Evolutionary conservation across 2,113 vertebrate species (phyloP).

Genomic region (Zingel zingel): DNA sequence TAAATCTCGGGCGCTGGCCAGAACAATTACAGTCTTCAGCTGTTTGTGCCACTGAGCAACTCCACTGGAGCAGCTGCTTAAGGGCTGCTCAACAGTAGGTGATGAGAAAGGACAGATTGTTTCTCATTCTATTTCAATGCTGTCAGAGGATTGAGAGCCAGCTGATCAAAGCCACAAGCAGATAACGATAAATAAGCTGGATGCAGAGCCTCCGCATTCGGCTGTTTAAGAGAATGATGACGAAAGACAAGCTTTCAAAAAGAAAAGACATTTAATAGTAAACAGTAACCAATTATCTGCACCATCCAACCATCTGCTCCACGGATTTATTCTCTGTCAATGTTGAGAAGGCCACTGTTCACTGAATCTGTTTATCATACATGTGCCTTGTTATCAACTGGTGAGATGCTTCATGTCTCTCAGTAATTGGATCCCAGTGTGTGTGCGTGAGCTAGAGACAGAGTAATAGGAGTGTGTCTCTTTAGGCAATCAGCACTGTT

Average conservation of each 20-base stretch:
- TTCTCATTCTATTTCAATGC: conserved; percentile 52
- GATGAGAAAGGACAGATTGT: conserved; percentile 40
- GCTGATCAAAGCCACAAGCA: conserved; percentile 61
- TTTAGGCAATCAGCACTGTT: conserved; percentile 28
- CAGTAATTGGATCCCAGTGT: conserved; percentile 71
- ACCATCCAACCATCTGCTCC: conserved; percentile 59
- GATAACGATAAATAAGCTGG: conserved; percentile 51
- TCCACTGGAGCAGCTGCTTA: conserved; percentile 36
- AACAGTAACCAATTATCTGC: conserved; percentile 66
- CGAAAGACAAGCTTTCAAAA: conserved; percentile 36
- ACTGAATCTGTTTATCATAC: conserved; percentile 71
- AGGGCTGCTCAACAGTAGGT: conserved; percentile 41
- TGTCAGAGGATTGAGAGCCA: conserved; percentile 43
- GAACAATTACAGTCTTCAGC: conserved; percentile 36
- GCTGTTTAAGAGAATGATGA: conserved; percentile 33
- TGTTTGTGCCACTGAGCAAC: conserved; percentile 28
- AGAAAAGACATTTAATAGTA: conserved; percentile 42
- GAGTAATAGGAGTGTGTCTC: conserved; percentile 6
- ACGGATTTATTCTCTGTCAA: conserved; percentile 39
- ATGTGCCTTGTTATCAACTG: conserved; percentile 65
- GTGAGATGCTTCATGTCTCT: conserved; percentile 69
- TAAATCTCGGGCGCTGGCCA: conserved; percentile 25
- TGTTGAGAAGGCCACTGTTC: conserved; percentile 62
- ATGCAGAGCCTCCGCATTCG: conserved; percentile 16
- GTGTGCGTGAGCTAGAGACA: conserved; percentile 2